A percentile compares a stretch with the other conserved stretches of the same genome.
Conservation (phyloP, 64 coral and sea anemone genomes). For the Montipora foliosa region DNA sequence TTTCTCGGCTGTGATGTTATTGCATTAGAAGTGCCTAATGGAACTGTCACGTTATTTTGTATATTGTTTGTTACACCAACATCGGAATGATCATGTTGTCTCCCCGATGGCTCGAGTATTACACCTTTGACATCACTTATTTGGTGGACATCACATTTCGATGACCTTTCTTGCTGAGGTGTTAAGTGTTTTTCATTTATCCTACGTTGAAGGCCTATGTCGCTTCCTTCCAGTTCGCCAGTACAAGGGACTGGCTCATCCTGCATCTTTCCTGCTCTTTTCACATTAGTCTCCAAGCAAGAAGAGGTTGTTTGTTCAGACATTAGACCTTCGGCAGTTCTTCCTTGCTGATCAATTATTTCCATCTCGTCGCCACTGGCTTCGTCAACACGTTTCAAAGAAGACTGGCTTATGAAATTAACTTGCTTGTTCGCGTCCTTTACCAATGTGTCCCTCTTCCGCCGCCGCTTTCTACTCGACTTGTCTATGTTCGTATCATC, state of each 20-base stretch:
- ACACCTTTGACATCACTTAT: not conserved
- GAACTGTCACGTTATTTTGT: not conserved
- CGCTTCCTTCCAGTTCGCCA: not conserved
- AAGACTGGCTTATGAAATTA: not conserved
- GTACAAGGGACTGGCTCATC: not conserved
- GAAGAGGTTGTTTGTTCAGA: not conserved
- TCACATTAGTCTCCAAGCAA: not conserved
- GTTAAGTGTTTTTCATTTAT: not conserved
- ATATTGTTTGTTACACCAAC: not conserved
- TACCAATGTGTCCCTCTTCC: not conserved
- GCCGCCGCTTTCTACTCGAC: not conserved
- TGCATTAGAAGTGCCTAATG: not conserved
- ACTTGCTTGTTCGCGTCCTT: not conserved
- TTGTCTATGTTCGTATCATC: not conserved
- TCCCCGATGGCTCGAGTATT: not conserved
- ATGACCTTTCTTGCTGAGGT: not conserved
- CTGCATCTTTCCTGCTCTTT: not conserved
- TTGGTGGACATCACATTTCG: not conserved
- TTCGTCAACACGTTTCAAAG: not conserved
- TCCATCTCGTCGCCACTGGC: not conserved
- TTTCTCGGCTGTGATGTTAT: conserved; percentile 1
- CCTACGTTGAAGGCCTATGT: not conserved
- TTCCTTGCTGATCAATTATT: not conserved
- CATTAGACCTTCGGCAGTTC: not conserved
- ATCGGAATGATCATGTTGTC: not conserved